Evolutionary conservation across 2,797 vertebrate genomes (phyloP).

Genomic region (Enteromius anoplus): DNA sequence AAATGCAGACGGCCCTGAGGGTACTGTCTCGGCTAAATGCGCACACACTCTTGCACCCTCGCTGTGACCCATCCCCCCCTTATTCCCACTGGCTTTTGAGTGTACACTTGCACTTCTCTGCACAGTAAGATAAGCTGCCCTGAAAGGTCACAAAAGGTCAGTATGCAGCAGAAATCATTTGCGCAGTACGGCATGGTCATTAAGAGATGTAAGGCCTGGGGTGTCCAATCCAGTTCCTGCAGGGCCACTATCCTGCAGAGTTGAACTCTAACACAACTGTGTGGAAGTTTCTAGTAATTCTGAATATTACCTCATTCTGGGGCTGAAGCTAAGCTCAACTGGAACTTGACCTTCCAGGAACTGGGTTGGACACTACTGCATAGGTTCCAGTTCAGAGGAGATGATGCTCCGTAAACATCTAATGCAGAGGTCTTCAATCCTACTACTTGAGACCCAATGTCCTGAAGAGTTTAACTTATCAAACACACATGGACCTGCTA

Average conservation of each 20-base stretch:
- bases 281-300: not conserved
- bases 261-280: not conserved
- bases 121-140: constrained; percentile 46
- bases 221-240: not conserved
- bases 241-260: not conserved
- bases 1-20: constrained; percentile 41
- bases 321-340: not conserved
- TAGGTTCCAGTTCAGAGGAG: not conserved
- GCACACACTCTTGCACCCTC: constrained; percentile 10
- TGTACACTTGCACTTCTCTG: constrained; percentile 7
- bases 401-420: not conserved
- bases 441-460: not conserved
- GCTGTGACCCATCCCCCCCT: constrained; percentile 7
- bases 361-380: not conserved
- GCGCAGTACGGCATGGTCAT: constrained; percentile 19
- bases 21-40: constrained; percentile 25
- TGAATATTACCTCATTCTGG: not conserved
- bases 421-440: not conserved
- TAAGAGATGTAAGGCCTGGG: not conserved
- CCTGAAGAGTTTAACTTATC: not conserved
- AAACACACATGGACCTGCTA: not conserved
- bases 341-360: not conserved
- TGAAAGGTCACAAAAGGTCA: constrained; percentile 52
- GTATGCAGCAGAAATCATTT: constrained; percentile 24
- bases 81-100: not conserved